phyloP scores from a whole-genome alignment of 2,113 vertebrate genomes.

The Sigmodon hispidus region DNA sequence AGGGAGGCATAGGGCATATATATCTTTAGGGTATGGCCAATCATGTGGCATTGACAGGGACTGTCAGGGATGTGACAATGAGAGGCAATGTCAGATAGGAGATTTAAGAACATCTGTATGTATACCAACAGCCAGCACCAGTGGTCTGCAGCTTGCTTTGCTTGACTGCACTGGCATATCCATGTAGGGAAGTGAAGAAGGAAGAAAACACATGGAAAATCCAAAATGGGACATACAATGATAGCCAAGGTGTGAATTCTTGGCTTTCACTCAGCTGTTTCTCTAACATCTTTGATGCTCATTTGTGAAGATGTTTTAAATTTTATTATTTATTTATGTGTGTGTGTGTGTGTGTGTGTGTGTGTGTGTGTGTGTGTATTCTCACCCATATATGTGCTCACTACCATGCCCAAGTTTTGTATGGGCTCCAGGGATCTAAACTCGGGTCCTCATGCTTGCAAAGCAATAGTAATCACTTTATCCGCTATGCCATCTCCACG shows the following conservation, averaged over 20 bases:
- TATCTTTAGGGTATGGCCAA: no score
- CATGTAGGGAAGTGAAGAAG: no score
- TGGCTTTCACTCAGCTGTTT: no score
- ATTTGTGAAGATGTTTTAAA: not conserved
- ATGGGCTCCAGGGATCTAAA: not conserved
- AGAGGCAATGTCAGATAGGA: accelerated
- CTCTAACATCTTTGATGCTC: not conserved
- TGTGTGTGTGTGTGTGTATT: not conserved
- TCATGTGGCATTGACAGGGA: accelerated
- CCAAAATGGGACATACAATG: accelerated
- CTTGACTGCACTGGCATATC: not conserved
- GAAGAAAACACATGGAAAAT: not conserved
- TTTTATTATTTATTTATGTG: not conserved
- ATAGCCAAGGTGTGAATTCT: accelerated
- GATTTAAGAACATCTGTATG: accelerated
- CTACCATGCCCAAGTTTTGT: not conserved
- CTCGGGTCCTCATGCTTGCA: not conserved
- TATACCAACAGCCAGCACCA: not conserved
- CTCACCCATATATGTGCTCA: not conserved
- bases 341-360: not conserved
- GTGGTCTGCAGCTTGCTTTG: not conserved
- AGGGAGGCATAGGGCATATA: accelerated
- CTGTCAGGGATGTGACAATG: not conserved
- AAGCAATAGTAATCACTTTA: not conserved
- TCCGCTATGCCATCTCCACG: not conserved